Evolutionary conservation across 1,140 invertebrate species (phyloP).

Genomic region (Chlorops oryzae): DNA sequence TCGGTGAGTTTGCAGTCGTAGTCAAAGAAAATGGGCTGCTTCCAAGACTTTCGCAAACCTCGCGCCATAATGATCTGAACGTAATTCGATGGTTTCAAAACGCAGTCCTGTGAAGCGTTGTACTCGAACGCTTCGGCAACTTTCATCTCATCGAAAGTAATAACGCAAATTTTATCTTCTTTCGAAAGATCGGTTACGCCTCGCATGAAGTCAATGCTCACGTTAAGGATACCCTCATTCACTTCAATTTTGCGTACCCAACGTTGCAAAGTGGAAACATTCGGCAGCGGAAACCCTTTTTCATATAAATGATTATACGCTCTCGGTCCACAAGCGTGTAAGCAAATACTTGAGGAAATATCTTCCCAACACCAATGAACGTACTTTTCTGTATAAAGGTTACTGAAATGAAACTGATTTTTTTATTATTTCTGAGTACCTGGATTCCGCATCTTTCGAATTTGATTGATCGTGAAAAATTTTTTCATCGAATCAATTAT

Average conservation of each 20-base stretch:
- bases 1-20: constrained; percentile 36
- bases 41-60: constrained; percentile 18
- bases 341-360: too few relatives aligned
- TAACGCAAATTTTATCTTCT: constrained; percentile 14
- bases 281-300: constrained; percentile 19
- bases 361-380: constrained; percentile 2
- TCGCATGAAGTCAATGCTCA: constrained; percentile 11
- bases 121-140: constrained; percentile 9
- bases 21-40: constrained; percentile 18
- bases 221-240: constrained; percentile 3
- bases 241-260: constrained; percentile 15
- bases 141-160: constrained; percentile 19
- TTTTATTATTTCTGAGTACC: too few relatives aligned
- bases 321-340: constrained; percentile 15
- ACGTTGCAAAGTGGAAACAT: constrained; percentile 11
- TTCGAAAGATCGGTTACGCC: not conserved
- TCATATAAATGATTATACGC: constrained; percentile 13
- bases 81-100: constrained; percentile 6
- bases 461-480: constrained; percentile 4
- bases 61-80: constrained; percentile 14
- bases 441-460: not conserved
- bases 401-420: too few relatives aligned
- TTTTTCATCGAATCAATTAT: not conserved
- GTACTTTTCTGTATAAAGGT: too few relatives aligned
- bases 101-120: not conserved